A percentile compares a stretch with the other conserved stretches of the same genome.
These are phyloP conservation scores for Porites lobata DNA, from an alignment of 92 coral and sea anemone species.

Conservation along the genomic window DNA sequence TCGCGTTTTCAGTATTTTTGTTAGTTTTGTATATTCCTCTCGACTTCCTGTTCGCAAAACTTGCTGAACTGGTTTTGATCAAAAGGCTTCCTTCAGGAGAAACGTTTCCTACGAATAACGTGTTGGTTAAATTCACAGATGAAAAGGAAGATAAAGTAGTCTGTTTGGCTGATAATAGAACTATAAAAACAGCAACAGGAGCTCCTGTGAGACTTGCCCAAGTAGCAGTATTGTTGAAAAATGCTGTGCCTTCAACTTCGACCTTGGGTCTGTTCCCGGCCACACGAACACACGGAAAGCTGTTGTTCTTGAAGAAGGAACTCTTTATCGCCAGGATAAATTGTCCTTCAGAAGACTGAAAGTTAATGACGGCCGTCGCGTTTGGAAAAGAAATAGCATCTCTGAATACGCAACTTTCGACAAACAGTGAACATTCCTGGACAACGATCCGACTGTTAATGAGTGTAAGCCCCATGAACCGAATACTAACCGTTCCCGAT, in stretches of 20 bases:
- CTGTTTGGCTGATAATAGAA: background rate
- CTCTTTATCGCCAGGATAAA: background rate
- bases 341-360: background rate
- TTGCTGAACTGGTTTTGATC: background rate
- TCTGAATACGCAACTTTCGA: background rate
- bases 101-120: background rate
- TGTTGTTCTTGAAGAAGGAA: conserved; percentile 10
- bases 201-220: background rate
- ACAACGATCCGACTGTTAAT: background rate
- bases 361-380: conserved; percentile 22
- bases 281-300: conserved; percentile 6
- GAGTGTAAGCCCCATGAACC: conserved; percentile 1
- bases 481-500: background rate
- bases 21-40: background rate
- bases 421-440: conserved; percentile 1
- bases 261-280: conserved; percentile 7
- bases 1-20: background rate
- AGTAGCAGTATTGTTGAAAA: background rate
- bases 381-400: conserved; percentile 7
- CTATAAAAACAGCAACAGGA: conserved; percentile 13
- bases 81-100: conserved; percentile 23
- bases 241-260: background rate
- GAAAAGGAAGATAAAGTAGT: background rate
- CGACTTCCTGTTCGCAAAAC: background rate
- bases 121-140: conserved; percentile 5